Percentiles rank a stretch among this genome's conserved stretches.
Conservation (phyloP, 2,113 vertebrate genomes). For the Hippocampus comes region DNA sequence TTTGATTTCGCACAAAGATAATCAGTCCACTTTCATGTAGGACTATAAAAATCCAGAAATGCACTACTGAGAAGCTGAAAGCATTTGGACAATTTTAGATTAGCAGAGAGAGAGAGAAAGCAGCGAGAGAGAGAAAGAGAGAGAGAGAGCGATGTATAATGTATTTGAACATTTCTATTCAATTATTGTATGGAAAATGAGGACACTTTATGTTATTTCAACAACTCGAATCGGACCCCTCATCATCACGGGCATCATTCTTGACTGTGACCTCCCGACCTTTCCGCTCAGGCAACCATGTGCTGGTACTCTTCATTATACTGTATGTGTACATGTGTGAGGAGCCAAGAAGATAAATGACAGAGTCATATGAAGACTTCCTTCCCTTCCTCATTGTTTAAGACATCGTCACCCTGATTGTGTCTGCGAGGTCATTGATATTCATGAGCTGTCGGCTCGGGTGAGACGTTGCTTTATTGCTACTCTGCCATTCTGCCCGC, state of each 20-base stretch:
- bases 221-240: neutral
- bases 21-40: no score
- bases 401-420: conserved; percentile 49
- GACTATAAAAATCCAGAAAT: no score
- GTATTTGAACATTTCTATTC: neutral
- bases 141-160: neutral
- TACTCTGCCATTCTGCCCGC: conserved; percentile 51
- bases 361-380: conserved; percentile 33
- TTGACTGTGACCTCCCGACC: conserved; percentile 23
- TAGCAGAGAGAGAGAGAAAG: no score
- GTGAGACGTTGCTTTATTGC: conserved; percentile 56
- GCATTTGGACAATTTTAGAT: no score
- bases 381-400: conserved; percentile 39
- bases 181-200: neutral
- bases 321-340: conserved; percentile 19
- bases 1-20: no score
- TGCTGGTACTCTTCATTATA: conserved; percentile 16
- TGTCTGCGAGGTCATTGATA: conserved; percentile 53
- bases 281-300: conserved; percentile 11
- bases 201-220: neutral
- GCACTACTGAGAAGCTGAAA: no score
- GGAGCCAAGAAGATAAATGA: conserved; percentile 32
- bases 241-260: neutral
- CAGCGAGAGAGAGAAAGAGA: no score
- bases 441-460: conserved; percentile 52